phyloP scores from a whole-genome alignment of 2,797 vertebrate species.

The Alauda arvensis region DNA sequence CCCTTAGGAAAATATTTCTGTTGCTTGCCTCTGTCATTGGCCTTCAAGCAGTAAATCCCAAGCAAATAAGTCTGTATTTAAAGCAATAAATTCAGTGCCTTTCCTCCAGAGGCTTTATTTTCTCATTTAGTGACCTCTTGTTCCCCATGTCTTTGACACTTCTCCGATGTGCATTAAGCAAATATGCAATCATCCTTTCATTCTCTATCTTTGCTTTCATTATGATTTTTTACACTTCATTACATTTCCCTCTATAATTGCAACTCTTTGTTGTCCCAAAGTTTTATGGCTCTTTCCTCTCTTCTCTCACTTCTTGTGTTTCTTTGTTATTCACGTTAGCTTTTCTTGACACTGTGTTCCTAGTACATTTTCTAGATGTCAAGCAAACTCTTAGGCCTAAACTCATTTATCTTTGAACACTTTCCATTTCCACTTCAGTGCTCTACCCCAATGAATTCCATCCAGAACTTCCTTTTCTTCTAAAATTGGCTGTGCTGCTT shows the following conservation, averaged over 20 bases:
- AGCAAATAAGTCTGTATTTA: constrained; percentile 32
- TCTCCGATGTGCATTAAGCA: constrained; percentile 52
- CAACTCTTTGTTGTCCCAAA: constrained; percentile 39
- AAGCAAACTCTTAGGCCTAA: constrained; percentile 58
- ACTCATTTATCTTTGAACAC: constrained; percentile 63
- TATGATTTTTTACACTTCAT: constrained; percentile 65
- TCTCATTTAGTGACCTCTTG: constrained; percentile 59
- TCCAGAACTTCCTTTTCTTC: constrained; percentile 63
- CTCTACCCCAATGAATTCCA: constrained; percentile 57
- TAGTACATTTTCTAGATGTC: constrained; percentile 53
- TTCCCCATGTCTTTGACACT: constrained; percentile 56
- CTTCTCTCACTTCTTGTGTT: constrained; percentile 37
- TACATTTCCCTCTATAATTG: constrained; percentile 46
- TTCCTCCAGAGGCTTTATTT: constrained; percentile 43
- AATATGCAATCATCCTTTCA: constrained; percentile 53
- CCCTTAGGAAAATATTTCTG: neutral
- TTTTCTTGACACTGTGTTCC: constrained; percentile 61
- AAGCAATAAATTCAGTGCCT: constrained; percentile 34
- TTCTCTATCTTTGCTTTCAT: constrained; percentile 54
- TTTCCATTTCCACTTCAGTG: constrained; percentile 55
- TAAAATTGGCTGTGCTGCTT: constrained; percentile 63
- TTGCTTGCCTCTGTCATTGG: neutral
- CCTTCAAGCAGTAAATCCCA: constrained; percentile 1
- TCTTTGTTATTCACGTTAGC: constrained; percentile 55
- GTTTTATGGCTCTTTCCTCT: constrained; percentile 57